phyloP scores from a whole-genome alignment of 2,113 vertebrate genomes.

The Colaptes auratus region DNA sequence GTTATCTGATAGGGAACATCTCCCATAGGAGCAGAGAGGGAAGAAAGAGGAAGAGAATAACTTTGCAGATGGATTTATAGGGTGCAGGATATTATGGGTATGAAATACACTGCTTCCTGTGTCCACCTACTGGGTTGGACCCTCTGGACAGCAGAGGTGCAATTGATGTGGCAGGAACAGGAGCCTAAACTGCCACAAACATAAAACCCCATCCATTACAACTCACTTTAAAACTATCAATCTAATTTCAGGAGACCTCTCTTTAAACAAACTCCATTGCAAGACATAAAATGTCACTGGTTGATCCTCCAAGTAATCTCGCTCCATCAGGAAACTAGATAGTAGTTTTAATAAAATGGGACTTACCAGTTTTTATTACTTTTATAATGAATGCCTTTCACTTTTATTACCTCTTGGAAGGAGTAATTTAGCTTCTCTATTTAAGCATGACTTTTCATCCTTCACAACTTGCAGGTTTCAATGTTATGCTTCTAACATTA shows the following conservation, averaged over 20 bases:
- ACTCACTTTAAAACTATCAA: slow-evolving; percentile 36
- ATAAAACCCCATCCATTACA: slow-evolving; percentile 9
- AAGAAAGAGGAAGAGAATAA: too few species aligned
- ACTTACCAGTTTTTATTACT: slow-evolving; percentile 79
- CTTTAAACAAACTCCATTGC: slow-evolving; percentile 43
- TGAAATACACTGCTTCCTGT: too few species aligned
- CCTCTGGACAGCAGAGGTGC: too few species aligned
- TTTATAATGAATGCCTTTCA: slow-evolving; percentile 77
- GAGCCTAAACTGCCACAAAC: too few species aligned
- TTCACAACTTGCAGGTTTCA: slow-evolving; percentile 72
- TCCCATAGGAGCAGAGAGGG: too few species aligned
- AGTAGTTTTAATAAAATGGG: slow-evolving; percentile 79
- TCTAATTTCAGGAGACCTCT: slow-evolving; percentile 48
- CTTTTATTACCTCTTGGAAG: slow-evolving; percentile 76
- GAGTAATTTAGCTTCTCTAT: slow-evolving; percentile 75
- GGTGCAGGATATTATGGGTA: too few species aligned
- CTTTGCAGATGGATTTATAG: too few species aligned
- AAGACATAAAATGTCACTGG: slow-evolving; percentile 60
- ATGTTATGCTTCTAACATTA: slow-evolving; percentile 59
- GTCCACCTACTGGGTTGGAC: too few species aligned
- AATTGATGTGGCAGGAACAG: too few species aligned
- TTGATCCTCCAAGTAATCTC: slow-evolving; percentile 63
- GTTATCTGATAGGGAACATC: too few species aligned
- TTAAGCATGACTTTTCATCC: slow-evolving; percentile 77
- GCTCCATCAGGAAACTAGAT: slow-evolving; percentile 65